Base-by-base conservation (phyloP, 2,797 vertebrate species). In the Anableps anableps region DNA sequence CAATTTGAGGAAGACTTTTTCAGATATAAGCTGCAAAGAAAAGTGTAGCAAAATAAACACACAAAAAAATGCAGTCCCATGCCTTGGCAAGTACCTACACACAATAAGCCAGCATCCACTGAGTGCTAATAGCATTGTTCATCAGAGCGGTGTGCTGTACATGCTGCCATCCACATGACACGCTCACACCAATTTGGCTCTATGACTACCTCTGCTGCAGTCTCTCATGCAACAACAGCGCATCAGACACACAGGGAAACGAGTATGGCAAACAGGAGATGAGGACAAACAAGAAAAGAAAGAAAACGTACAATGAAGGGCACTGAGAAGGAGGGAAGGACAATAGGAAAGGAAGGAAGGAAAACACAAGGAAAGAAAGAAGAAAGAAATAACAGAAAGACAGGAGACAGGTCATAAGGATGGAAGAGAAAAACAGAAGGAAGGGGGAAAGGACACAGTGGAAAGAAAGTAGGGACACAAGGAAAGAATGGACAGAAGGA, bases 141-240 rank as follows among this genome's bases (percentile, higher is more conserved):
- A 43, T 26, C n/a, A 17, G 68, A 45, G 41, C 23, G 14, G 13
- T 45, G 26, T 29, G 68, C 43, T 47, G 41, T 29, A 17, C 43
- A 71, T 45, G 68, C 41, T 45, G 68, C 41, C 68, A 71, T 71
- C 68, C 43, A 38, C 31, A 72, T 53, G 19, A 36, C 73, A 55
- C 14, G 31, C 51, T 55, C 73, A 41, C 73, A 74, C 73, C 73
- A 74, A 17, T 38, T 55, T 38, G 23, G 73, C 51, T 74, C 23
- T n/a, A 26, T 55, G 51, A 58, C 73, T 55, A 43, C 23, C 36
- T 38, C 31, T 51, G 21, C 36, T 41, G 73, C 26, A 26, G 36
- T 51, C 50, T 38, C 34, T 38, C 34, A 41, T 26, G 51, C 68
- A 21, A 26, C 31, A 38, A 53, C 53, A 34, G 31, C 36, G 47